Evolutionary conservation across 2,113 vertebrate species (phyloP).

Genomic region (Heterotilapia buettikoferi): DNA sequence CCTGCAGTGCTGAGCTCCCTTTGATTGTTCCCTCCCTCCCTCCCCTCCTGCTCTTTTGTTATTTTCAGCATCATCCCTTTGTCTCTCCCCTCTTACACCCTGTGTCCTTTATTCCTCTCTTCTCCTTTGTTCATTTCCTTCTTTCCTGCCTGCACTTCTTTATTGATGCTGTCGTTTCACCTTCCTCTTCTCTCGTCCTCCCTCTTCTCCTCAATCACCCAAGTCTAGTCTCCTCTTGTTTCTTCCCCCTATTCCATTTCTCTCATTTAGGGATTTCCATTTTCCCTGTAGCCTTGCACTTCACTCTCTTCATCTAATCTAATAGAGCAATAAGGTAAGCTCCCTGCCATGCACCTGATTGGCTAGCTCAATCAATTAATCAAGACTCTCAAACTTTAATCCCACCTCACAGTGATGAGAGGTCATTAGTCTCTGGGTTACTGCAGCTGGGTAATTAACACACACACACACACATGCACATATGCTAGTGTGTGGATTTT

Average conservation of each 20-base stretch:
- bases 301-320: neutral
- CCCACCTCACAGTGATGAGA: neutral
- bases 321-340: neutral
- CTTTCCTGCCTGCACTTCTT: neutral
- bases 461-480: neutral
- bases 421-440: conserved; percentile 3
- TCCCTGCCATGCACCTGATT: neutral
- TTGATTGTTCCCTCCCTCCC: conserved; percentile 21
- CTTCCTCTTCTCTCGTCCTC: neutral
- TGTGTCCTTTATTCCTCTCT: neutral
- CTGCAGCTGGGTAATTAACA: conserved; percentile 20
- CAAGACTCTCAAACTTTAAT: neutral
- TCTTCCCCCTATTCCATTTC: neutral
- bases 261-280: neutral
- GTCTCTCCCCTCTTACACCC: neutral
- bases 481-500: neutral
- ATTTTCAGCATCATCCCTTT: conserved; percentile 24
- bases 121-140: neutral
- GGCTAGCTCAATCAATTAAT: neutral
- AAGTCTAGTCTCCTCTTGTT: neutral
- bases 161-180: neutral
- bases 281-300: neutral
- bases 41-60: neutral
- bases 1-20: conserved; percentile 36
- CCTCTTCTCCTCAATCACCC: neutral